phyloP scores from a whole-genome alignment of 2,888 invertebrate species.

The Empis livida region DNA sequence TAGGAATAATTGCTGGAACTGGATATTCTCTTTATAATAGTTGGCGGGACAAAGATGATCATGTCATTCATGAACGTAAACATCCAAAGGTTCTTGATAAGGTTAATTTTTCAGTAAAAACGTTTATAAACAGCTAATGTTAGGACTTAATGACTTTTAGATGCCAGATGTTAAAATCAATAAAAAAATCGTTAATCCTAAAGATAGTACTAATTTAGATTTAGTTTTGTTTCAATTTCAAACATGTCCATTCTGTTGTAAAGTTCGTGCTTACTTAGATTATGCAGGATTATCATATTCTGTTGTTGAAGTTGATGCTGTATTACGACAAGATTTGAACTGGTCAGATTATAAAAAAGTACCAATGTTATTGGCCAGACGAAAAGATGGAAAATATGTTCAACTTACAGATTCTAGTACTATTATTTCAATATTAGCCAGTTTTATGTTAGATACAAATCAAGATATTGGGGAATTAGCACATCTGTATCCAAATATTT shows the following conservation, averaged over 20 bases:
- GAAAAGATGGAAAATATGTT: conserved; percentile 55
- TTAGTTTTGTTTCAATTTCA: conserved; percentile 91
- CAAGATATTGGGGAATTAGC: conserved; percentile 53
- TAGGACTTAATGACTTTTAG: neutral
- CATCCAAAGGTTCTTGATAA: conserved; percentile 32
- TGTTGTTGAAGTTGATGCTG: conserved; percentile 94
- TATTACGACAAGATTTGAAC: conserved; percentile 51
- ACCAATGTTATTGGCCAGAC: conserved; percentile 71
- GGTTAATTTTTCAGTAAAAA: no score
- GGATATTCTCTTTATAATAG: conserved; percentile 34
- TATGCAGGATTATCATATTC: conserved; percentile 89
- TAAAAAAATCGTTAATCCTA: conserved; percentile 49
- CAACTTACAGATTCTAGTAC: conserved; percentile 89
- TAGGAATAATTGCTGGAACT: conserved; percentile 32
- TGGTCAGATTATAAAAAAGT: conserved; percentile 95
- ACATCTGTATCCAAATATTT: conserved; percentile 62
- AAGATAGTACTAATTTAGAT: conserved; percentile 56
- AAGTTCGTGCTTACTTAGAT: conserved; percentile 76
- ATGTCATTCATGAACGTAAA: conserved; percentile 33
- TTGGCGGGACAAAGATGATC: conserved; percentile 21
- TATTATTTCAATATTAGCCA: conserved; percentile 78
- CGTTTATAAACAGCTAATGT: no score
- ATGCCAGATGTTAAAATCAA: conserved; percentile 42
- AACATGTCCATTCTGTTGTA: conserved; percentile 96
- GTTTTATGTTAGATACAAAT: conserved; percentile 51